Base-by-base conservation (phyloP, 2,797 vertebrate species). In the Vespertilio murinus region DNA sequence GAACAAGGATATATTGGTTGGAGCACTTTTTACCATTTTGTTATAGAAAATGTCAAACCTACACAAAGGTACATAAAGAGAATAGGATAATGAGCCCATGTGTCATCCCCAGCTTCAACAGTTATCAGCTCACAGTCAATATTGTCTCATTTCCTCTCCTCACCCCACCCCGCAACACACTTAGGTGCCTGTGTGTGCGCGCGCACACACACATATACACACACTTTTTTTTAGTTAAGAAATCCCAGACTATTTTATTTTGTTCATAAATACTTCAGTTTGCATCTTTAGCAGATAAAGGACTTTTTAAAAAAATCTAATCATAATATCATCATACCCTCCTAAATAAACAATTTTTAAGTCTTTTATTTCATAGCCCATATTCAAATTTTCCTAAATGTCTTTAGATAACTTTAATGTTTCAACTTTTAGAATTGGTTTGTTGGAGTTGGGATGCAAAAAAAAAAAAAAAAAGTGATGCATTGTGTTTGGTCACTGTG, bases 31-130 rank as follows among this genome's bases (percentile, higher is more conserved):
- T 54, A 77, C 67, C 33, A 42, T 90, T 83, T 94, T 93, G 64
- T 79, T 71, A 78, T 18, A 75, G 84, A 88, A 96, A 93, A 93
- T 73, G 94, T 95, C 94, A 94, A 82, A 25, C 81, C 93, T 85
- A n/a, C 88, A 95, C 73, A 83, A 67, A 94, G 86, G 85, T 45
- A 23, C 78, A 92, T 71, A 35, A 67, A 91, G 73, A 47, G 42
- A 83, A 47, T 18, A 73, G 12, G 70, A 87, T 81, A 61, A 85
- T 18, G 87, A 87, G 54, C 30, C 30, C 23, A 1, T 9, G 16
- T 22, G 38, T 45, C 65, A 61, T 13, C 87, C 45, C 45, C n/a
- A 38, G 64, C 67, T 54, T 20, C 23, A 8, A 4, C 40, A 23
- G 52, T 42, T 20, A 65, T 61, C 90, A 87, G 52, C 45, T 64